Base-by-base conservation (phyloP, 35 echinoderm and acorn worm species). In the Hemicentrotus pulcherrimus region DNA sequence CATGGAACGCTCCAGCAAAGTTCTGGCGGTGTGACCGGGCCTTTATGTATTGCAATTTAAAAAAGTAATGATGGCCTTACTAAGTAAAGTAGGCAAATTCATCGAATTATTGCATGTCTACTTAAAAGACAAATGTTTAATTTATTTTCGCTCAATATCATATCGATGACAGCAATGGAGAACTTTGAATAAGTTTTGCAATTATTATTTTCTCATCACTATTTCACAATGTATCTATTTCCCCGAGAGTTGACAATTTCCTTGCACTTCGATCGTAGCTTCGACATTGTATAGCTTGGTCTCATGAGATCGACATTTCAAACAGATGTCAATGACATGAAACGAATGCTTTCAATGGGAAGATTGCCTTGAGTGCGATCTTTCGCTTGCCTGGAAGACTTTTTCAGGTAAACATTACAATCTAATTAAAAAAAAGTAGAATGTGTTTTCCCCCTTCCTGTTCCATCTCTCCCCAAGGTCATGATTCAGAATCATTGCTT, bases 1-100 rank as follows among this genome's bases (percentile, higher is more conserved):
- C n/a, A n/a, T n/a, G 31, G 87, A 89, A 32, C 87, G 87, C 87
- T 89, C 87, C 87, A 89, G 32, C 87, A 89, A 89, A 32, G 87
- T 35, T 89, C 87, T 32, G 87, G 87, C 87, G 87, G 87, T 89
- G 87, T 4, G 2, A 86, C 85, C 85, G 85, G 85, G 85, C 85
- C 85, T 86, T 86, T n/a, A n/a, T n/a, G 35, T 41, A 41, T 0
- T 41, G 35, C 35, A 41, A 41, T 41, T 41, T 3, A 41, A 41
- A 41, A 41, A 41, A 41, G 0, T 0, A 41, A 41, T 41, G 35
- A 41, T 41, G 35, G 35, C 35, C 35, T 0, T 41, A 41, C 35
- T 41, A 41, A 41, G 35, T 41, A 41, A 41, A 41, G 35, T 41
- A 41, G 35, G 35, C 35, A 41, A 41, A 41, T 41, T 41, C 35